phyloP scores from a whole-genome alignment of 2,797 vertebrate genomes.

The Podarcis lilfordi region DNA sequence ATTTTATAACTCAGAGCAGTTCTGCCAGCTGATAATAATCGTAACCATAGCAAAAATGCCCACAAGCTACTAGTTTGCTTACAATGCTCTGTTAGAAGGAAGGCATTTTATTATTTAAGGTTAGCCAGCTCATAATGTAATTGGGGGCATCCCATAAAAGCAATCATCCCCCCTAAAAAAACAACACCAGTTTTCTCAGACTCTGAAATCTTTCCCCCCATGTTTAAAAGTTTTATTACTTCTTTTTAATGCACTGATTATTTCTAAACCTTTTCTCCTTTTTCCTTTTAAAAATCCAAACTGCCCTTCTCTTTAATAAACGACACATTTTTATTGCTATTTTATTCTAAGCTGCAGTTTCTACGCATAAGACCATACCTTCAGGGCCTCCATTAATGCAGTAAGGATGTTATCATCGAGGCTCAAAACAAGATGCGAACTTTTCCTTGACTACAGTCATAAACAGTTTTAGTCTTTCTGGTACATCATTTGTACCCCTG shows the following conservation, averaged over 20 bases:
- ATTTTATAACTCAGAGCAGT: constrained; percentile 14
- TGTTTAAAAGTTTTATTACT: not conserved
- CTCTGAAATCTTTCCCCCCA: not conserved
- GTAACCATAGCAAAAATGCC: not conserved
- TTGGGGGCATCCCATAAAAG: constrained; percentile 6
- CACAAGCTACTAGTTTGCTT: not conserved
- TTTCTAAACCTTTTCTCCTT: constrained; percentile 13
- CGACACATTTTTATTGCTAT: not conserved
- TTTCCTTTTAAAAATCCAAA: constrained; percentile 9
- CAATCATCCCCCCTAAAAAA: not conserved
- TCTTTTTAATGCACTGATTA: constrained; percentile 8
- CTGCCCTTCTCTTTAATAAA: constrained; percentile 26
- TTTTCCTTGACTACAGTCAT: constrained; percentile 5
- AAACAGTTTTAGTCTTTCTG: not conserved
- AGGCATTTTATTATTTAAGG: not conserved
- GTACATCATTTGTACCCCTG: not conserved
- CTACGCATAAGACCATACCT: not conserved
- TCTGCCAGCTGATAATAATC: constrained; percentile 4
- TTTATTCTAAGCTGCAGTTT: constrained; percentile 41
- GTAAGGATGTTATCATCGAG: constrained; percentile 9
- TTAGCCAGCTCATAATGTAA: not conserved
- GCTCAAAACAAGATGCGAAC: not conserved
- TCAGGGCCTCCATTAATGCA: constrained; percentile 28
- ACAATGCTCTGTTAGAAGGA: not conserved
- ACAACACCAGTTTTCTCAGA: not conserved